Conservation (phyloP, 2,797 vertebrate species). For the Jordanella pulchra region DNA sequence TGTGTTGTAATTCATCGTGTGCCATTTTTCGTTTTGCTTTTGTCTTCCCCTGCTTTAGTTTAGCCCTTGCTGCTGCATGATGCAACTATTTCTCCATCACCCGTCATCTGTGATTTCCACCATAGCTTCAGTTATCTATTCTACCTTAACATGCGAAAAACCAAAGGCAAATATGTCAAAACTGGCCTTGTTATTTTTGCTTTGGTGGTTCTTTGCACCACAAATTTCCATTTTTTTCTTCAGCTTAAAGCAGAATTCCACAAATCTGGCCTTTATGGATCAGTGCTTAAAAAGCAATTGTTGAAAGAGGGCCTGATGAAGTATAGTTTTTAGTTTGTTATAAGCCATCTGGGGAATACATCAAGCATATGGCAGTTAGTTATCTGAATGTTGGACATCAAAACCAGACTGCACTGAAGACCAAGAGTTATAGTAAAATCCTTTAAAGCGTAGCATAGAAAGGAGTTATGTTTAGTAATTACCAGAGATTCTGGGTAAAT, state of each 20-base stretch:
- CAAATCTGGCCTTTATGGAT: neutral
- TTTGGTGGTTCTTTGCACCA: neutral
- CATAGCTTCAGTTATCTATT: constrained; percentile 9
- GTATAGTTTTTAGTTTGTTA: neutral
- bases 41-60: constrained; percentile 29
- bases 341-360: neutral
- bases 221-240: neutral
- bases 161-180: constrained; percentile 36
- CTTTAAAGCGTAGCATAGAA: too few species aligned
- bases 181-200: constrained; percentile 12
- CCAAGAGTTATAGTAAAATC: too few species aligned
- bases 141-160: constrained; percentile 10
- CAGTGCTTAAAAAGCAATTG: too few species aligned
- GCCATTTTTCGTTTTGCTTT: constrained; percentile 1
- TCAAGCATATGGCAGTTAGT: neutral
- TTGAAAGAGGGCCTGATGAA: neutral
- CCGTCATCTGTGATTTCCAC: constrained; percentile 47
- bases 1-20: neutral
- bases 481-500: too few species aligned
- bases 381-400: neutral
- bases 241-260: neutral
- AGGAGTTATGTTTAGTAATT: too few species aligned
- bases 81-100: constrained; percentile 50
- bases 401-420: neutral
- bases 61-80: constrained; percentile 25